Conservation (phyloP, 2,113 vertebrate species). For the Procavia capensis region DNA sequence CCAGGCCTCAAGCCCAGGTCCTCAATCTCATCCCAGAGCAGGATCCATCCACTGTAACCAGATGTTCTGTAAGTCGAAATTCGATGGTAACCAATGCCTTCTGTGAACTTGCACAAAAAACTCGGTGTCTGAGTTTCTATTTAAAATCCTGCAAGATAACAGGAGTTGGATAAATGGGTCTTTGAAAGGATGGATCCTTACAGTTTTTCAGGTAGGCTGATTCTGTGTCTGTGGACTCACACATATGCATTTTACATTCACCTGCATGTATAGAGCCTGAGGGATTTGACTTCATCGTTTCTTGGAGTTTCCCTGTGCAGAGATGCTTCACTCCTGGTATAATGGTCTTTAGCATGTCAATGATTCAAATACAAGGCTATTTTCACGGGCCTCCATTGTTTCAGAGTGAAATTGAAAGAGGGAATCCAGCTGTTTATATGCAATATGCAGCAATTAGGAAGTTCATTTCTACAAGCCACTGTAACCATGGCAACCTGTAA, state of each 20-base stretch:
- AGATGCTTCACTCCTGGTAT: conserved; percentile 59
- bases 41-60: background rate
- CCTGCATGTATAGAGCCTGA: conserved; percentile 43
- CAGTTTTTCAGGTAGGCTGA: background rate
- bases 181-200: background rate
- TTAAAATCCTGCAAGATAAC: background rate
- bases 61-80: background rate
- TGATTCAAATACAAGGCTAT: conserved; percentile 79
- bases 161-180: background rate
- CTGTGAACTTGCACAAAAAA: background rate
- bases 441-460: conserved; percentile 84
- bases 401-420: conserved; percentile 78
- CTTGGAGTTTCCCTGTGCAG: conserved; percentile 58
- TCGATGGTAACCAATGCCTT: background rate
- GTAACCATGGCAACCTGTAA: conserved; percentile 80
- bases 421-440: conserved; percentile 84
- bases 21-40: background rate
- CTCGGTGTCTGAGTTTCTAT: background rate
- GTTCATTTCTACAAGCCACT: conserved; percentile 84
- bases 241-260: conserved; percentile 48
- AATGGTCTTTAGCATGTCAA: conserved; percentile 77
- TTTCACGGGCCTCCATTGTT: conserved; percentile 83
- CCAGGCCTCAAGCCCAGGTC: background rate
- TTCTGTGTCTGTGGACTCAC: conserved; percentile 31
- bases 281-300: conserved; percentile 55